phyloP scores from a whole-genome alignment of 2,888 invertebrate species.

The Lasioglossum pauxillum region DNA sequence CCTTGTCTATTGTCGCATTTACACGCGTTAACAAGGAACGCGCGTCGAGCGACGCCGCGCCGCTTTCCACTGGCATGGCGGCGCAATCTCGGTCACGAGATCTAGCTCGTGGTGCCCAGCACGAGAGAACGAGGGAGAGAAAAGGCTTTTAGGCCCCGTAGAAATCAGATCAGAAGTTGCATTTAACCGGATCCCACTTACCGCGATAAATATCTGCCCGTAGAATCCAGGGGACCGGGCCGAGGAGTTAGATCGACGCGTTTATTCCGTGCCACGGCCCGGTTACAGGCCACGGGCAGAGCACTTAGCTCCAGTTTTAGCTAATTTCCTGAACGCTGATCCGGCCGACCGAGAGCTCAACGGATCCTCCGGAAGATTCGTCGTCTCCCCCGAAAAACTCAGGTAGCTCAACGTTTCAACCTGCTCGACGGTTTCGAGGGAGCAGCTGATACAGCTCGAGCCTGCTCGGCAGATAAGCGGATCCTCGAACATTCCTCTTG shows the following conservation, averaged over 20 bases:
- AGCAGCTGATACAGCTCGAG: conserved; percentile 45
- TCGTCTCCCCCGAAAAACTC: conserved; percentile 58
- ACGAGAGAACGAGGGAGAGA: conserved; percentile 37
- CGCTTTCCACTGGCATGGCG: conserved; percentile 49
- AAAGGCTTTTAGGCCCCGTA: conserved; percentile 73
- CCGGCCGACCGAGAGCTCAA: conserved; percentile 38
- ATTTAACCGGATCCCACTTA: conserved; percentile 81
- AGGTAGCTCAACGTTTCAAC: conserved; percentile 69
- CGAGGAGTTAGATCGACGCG: conserved; percentile 62
- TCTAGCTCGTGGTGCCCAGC: conserved; percentile 56
- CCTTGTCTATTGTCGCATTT: conserved; percentile 26
- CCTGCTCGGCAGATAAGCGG: conserved; percentile 20
- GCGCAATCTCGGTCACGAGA: conserved; percentile 64
- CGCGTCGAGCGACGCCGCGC: conserved; percentile 44
- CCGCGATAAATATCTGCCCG: conserved; percentile 79
- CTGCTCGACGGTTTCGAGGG: conserved; percentile 45
- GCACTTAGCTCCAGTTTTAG: conserved; percentile 72
- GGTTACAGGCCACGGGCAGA: conserved; percentile 25
- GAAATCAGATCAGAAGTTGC: conserved; percentile 80
- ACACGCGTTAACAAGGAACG: conserved; percentile 55
- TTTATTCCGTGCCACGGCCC: conserved; percentile 62
- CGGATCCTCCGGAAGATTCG: conserved; percentile 39
- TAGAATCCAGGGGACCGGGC: conserved; percentile 47
- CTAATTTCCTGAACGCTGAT: conserved; percentile 70
- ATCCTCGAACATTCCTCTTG: background rate